Base-by-base conservation (phyloP, 1,140 invertebrate species). In the Hypothenemus hampei region DNA sequence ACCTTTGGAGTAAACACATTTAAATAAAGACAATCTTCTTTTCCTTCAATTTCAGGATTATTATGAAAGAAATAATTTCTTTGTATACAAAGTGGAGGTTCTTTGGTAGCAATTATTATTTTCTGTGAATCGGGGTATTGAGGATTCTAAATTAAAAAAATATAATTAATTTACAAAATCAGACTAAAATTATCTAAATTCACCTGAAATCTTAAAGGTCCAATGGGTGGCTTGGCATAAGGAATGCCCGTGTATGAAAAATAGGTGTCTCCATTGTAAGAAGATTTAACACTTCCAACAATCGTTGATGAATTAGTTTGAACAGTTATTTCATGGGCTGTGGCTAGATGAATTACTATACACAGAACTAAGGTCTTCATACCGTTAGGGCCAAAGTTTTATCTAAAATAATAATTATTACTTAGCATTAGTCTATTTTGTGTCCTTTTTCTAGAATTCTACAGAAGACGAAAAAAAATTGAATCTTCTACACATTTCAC, bases 201-300 rank as follows among this genome's bases (percentile, higher is more conserved):
- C 56, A 59, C 58, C 21, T 79, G 78, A 79, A 87, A 93, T 55
- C 89, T 77, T 22, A 76, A 74, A 33, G 83, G 78, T n/a, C 73
- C 78, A 0, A 85, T 58, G 0, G 90, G 89, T 5, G 88, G 83
- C 13, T 82, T 63, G 3, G 90, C 89, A 69, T 89, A 93, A 0
- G 90, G 90, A 47, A 93, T 86, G 18, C 89, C 88, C 16, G 81
- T 81, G 70, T 92, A 93, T 1, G 84, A 56, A 23, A 48, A 29
- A 33, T 36, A 59, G 4, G 1, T 31, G 3, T 31, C 13, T 8
- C 26, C 26, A 8, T 31, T 31, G 10, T 8, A 3, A 3, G 26
- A 2, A 1, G 3, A n/a, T n/a, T n/a, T n/a, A n/a, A n/a, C n/a
- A n/a, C n/a, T n/a, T n/a, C n/a, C n/a, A n/a, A n/a, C n/a, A n/a